phyloP scores from a whole-genome alignment of 53 echinoderm and acorn worm species.

The Antedon mediterranea region DNA sequence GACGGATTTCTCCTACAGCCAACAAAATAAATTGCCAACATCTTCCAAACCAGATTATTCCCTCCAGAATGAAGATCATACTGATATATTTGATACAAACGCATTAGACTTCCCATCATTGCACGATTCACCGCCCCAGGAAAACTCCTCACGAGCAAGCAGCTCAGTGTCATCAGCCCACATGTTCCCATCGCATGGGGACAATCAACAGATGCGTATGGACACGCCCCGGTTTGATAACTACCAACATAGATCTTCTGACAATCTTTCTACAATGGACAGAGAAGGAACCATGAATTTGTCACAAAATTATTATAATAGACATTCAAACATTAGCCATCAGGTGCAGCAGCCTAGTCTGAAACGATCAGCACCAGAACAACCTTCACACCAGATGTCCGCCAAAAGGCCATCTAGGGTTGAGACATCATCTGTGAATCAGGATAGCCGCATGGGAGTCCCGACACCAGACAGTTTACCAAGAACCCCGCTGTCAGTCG shows the following conservation, averaged over 20 bases:
- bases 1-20: neutral
- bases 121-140: neutral
- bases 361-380: neutral
- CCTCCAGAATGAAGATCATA: neutral
- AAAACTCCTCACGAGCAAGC: neutral
- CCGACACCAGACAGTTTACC: neutral
- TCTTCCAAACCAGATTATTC: neutral
- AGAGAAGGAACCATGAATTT: neutral
- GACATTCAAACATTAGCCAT: neutral
- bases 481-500: neutral
- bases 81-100: neutral
- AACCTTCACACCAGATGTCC: neutral
- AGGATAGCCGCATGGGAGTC: neutral
- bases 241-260: neutral
- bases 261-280: neutral
- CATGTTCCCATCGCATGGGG: neutral
- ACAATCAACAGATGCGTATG: neutral
- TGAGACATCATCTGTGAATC: neutral
- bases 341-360: neutral
- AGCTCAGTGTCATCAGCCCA: neutral
- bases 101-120: neutral
- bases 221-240: neutral
- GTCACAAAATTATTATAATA: neutral
- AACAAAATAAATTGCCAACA: neutral
- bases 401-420: neutral